Evolutionary conservation across 2,113 vertebrate species (phyloP).

Genomic region (Anarhynchus alexandrinus): DNA sequence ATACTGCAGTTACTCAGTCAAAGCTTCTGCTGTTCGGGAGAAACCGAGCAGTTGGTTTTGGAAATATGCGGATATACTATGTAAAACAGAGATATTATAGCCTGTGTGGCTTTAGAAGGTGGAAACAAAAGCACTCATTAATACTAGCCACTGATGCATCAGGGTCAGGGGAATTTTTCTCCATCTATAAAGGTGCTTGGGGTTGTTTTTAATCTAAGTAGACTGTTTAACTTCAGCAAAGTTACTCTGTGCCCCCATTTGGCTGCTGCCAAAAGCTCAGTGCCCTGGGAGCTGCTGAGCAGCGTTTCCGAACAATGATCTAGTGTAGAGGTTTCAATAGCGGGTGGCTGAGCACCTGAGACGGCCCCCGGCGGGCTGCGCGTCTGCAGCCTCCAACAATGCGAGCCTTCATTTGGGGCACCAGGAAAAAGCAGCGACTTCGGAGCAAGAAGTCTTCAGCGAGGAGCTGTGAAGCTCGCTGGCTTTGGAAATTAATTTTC

Average conservation of each 20-base stretch:
- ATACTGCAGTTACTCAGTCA: background rate
- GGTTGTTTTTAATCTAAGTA: slow-evolving; percentile 48
- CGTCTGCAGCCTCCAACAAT: slow-evolving; percentile 26
- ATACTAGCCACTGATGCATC: slow-evolving; percentile 14
- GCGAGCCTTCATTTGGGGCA: background rate
- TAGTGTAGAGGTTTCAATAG: background rate
- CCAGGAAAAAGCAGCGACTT: background rate
- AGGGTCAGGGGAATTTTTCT: slow-evolving; percentile 15
- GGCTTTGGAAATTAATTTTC: background rate
- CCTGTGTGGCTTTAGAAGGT: background rate
- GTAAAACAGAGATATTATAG: slow-evolving; percentile 1
- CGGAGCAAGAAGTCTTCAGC: background rate
- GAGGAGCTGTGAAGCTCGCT: background rate
- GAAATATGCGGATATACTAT: background rate
- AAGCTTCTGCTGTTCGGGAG: slow-evolving; percentile 19
- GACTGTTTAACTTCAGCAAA: background rate
- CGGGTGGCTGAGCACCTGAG: slow-evolving; percentile 9
- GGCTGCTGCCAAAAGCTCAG: background rate
- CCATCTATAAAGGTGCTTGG: slow-evolving; percentile 15
- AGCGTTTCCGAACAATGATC: background rate
- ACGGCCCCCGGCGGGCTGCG: background rate
- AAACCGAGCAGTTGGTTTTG: background rate
- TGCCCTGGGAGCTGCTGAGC: slow-evolving; percentile 28
- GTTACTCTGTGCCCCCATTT: background rate
- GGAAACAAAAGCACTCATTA: slow-evolving; percentile 58